phyloP scores from a whole-genome alignment of 2,888 invertebrate genomes.

The Tortrix viridana region DNA sequence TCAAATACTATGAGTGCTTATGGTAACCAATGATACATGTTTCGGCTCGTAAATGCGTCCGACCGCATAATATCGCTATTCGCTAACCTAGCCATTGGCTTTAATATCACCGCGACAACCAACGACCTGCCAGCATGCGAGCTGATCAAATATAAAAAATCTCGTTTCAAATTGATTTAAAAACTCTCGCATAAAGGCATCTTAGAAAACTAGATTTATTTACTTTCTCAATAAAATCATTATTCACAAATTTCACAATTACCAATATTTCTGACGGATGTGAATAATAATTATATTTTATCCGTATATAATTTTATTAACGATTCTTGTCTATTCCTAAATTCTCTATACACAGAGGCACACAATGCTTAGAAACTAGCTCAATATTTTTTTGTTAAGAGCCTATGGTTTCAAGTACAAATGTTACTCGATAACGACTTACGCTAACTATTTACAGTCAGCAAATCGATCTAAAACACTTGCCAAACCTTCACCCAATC shows the following conservation, averaged over 20 bases:
- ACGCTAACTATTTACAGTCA: conserved; percentile 56
- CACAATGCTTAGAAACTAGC: conserved; percentile 77
- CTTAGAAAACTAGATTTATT: conserved; percentile 67
- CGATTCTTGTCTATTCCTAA: conserved; percentile 57
- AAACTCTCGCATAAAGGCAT: conserved; percentile 65
- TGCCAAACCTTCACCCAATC: conserved; percentile 38
- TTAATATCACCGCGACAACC: conserved; percentile 73
- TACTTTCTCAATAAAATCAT: conserved; percentile 44
- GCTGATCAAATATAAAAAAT: conserved; percentile 41
- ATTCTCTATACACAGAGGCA: conserved; percentile 80
- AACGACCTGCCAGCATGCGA: conserved; percentile 65
- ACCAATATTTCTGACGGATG: conserved; percentile 45
- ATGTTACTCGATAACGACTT: conserved; percentile 56
- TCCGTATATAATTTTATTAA: conserved; percentile 53
- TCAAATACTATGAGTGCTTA: conserved; percentile 82
- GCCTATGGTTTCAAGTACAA: conserved; percentile 56
- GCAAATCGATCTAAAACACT: conserved; percentile 47
- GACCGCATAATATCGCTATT: conserved; percentile 64
- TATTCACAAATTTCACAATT: conserved; percentile 49
- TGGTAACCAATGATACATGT: conserved; percentile 84
- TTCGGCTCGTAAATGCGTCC: conserved; percentile 60
- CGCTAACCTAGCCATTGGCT: conserved; percentile 69
- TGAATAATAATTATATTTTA: conserved; percentile 53
- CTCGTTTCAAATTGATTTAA: conserved; percentile 46
- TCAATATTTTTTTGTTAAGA: conserved; percentile 49